Evolutionary conservation across 2,113 vertebrate species (phyloP).

Genomic region (Esox niger): DNA sequence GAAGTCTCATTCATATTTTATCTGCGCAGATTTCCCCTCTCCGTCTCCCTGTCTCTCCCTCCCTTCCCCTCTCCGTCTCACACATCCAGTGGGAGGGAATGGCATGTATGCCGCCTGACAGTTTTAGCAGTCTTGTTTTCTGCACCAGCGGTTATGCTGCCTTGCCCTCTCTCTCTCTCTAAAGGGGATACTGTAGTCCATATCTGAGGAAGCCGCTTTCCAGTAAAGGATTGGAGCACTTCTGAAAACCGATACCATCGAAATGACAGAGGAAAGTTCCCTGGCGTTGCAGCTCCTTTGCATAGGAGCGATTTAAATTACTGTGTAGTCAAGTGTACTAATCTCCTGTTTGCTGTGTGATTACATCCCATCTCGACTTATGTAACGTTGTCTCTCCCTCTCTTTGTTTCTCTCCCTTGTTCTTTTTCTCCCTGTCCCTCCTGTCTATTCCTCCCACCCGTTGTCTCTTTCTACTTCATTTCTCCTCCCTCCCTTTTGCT

Average conservation of each 20-base stretch:
- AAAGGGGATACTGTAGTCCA: neutral
- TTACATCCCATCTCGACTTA: no score
- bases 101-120: neutral
- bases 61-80: neutral
- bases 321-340: no score
- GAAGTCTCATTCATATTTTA: constrained; percentile 38
- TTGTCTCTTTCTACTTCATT: neutral
- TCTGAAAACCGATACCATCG: neutral
- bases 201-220: neutral
- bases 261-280: neutral
- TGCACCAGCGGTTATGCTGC: no score
- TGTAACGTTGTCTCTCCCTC: neutral
- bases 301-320: neutral
- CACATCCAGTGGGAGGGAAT: neutral
- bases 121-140: no score
- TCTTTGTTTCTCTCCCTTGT: neutral
- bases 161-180: neutral
- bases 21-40: constrained; percentile 11
- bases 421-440: neutral
- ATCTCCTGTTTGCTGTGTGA: no score
- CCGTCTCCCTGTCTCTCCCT: neutral
- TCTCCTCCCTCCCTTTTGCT: neutral
- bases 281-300: neutral
- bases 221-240: neutral
- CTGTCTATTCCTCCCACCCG: neutral